Evolutionary conservation across 2,888 invertebrate species (phyloP), one percentile per base, ranked within the genome.

Genomic region (Charanyca ferruginea): DNA sequence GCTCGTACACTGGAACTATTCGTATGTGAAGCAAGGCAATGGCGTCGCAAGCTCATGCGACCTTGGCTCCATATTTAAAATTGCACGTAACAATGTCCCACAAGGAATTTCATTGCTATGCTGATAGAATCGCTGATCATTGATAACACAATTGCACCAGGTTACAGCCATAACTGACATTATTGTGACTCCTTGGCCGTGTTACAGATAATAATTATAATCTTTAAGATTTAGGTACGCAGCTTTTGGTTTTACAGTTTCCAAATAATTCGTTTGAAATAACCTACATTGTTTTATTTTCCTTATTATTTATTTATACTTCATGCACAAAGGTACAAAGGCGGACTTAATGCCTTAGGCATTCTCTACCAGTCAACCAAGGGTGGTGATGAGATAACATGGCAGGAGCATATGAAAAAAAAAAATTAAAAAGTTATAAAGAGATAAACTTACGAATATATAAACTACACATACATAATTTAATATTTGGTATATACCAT

Each of bases 51-150:
- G 41, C 82, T 88, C 85, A 91, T 90, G 42, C 83, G 90, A 86
- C 93, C 93, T 93, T 93, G 92, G 82, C 79, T 83, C 79, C 79
- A 80, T 88, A 89, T 87, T 87, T 84, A 86, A 88, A 87, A 90
- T 87, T 86, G 80, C 86, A 85, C 81, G 83, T 85, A 85, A 87
- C 78, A 75, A 72, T 81, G 80, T 91, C 92, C 88, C 91, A 90
- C 88, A 90, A 87, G 89, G 81, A 83, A 86, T 88, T 87, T 84
- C 82, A 83, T 70, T 67, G 73, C 66, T 76, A 73, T 69, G 80
- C 64, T 63, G 79, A 81, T 84, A 73, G 85, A 83, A 86, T 87
- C 77, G 47, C 61, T 82, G 83, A 87, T 87, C 73, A 76, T 66
- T 72, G 84, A 87, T 85, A 82, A 77, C 59, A 47, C 35, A n/a